phyloP scores from a whole-genome alignment of 2,888 invertebrate genomes.

The Linyphia triangularis region DNA sequence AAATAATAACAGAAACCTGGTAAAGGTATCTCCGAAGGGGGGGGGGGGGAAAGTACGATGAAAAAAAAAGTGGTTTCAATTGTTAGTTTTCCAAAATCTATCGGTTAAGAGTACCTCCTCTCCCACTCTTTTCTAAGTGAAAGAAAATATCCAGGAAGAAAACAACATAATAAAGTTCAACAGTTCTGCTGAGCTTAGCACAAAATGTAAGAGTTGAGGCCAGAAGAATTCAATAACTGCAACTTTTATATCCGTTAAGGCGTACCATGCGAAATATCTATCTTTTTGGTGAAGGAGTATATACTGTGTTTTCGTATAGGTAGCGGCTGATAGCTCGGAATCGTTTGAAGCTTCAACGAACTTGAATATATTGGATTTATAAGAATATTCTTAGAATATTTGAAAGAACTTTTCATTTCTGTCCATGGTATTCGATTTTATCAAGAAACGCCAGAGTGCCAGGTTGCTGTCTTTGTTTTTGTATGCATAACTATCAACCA shows the following conservation, averaged over 20 bases:
- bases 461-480: neutral
- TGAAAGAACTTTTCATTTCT: neutral
- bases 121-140: slow-evolving; percentile 34
- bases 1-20: neutral
- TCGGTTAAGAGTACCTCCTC: slow-evolving; percentile 47
- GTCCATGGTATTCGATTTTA: too few relatives aligned
- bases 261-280: slow-evolving; percentile 36
- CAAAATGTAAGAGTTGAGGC: slow-evolving; percentile 35
- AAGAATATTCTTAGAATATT: neutral
- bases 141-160: slow-evolving; percentile 56
- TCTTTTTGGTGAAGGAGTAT: slow-evolving; percentile 27
- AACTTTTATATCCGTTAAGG: slow-evolving; percentile 48
- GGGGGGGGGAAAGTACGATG: neutral
- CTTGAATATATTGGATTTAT: slow-evolving; percentile 3
- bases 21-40: neutral
- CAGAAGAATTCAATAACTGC: slow-evolving; percentile 55
- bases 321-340: neutral
- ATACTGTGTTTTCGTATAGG: slow-evolving; percentile 18
- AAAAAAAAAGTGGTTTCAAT: slow-evolving; percentile 56
- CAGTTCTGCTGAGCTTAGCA: slow-evolving; percentile 50
- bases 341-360: neutral
- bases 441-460: too few relatives aligned
- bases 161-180: slow-evolving; percentile 61
- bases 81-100: slow-evolving; percentile 65
- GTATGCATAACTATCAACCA: neutral